Percentiles rank a stretch among this genome's conserved stretches.
phyloP scores from a whole-genome alignment of 2,797 vertebrate genomes.

The Knipowitschia caucasica region DNA sequence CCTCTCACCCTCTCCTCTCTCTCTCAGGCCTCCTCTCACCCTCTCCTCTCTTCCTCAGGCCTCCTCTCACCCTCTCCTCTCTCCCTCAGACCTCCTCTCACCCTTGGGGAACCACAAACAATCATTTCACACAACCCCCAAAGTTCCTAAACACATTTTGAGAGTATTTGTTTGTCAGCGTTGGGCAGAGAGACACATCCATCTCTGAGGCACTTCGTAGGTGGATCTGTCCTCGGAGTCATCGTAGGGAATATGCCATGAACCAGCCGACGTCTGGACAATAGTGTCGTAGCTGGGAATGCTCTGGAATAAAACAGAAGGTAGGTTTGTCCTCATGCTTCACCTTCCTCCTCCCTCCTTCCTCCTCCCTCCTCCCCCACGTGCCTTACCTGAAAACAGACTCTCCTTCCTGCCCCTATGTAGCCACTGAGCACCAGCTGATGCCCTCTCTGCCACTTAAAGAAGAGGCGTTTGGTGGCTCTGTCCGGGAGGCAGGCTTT shows the following conservation, averaged over 20 bases:
- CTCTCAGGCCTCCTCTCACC: too few relatives aligned
- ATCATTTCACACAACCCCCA: too few relatives aligned
- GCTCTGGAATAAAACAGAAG: conserved; percentile 60
- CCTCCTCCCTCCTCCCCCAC: not conserved
- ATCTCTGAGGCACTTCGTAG: conserved; percentile 84
- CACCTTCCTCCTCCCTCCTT: too few relatives aligned
- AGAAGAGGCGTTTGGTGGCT: conserved; percentile 81
- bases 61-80: too few relatives aligned
- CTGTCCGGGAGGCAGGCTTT: conserved; percentile 85
- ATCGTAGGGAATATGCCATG: conserved; percentile 94
- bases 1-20: too few relatives aligned
- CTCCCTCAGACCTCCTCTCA: too few relatives aligned
- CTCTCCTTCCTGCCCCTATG: conserved; percentile 39
- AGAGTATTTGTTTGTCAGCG: too few relatives aligned
- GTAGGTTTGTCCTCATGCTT: not conserved
- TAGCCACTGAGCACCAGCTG: conserved; percentile 74
- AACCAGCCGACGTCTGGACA: conserved; percentile 81
- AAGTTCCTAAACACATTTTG: too few relatives aligned
- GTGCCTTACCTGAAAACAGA: conserved; percentile 82
- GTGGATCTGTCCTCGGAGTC: conserved; percentile 78
- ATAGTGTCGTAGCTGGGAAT: conserved; percentile 83
- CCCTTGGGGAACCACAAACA: too few relatives aligned
- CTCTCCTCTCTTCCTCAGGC: too few relatives aligned
- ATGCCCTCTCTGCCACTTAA: conserved; percentile 96
- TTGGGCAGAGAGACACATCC: conserved; percentile 83